phyloP scores from a whole-genome alignment of 2,888 invertebrate species.

The Tetheella fluctuosa region DNA sequence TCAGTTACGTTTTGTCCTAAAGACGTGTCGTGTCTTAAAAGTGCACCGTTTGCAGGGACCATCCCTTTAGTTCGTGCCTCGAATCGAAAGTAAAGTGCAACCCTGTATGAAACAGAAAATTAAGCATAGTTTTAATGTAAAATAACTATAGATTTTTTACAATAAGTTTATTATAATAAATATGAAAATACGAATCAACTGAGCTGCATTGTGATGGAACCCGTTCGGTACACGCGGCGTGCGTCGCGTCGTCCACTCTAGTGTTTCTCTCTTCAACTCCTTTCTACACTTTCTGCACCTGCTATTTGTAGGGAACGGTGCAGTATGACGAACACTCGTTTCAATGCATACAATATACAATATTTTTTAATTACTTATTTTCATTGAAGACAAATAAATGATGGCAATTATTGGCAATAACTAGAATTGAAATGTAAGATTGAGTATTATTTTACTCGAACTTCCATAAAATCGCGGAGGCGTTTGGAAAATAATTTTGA shows the following conservation, averaged over 20 bases:
- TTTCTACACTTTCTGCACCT: slow-evolving; percentile 59
- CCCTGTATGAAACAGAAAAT: slow-evolving; percentile 40
- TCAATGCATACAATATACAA: slow-evolving; percentile 27
- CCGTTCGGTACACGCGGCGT: slow-evolving; percentile 53
- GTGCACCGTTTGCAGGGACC: slow-evolving; percentile 3
- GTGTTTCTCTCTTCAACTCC: slow-evolving; percentile 57
- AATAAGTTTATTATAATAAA: slow-evolving; percentile 73
- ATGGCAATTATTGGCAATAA: slow-evolving; percentile 63
- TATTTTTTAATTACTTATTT: slow-evolving; percentile 30
- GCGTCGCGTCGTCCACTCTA: slow-evolving; percentile 45
- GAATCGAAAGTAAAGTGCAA: slow-evolving; percentile 42
- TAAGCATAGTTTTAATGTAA: slow-evolving; percentile 71
- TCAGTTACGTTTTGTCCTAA: neutral
- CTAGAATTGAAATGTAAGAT: slow-evolving; percentile 42
- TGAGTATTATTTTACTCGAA: slow-evolving; percentile 23
- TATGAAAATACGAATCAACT: slow-evolving; percentile 72
- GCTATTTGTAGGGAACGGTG: slow-evolving; percentile 22
- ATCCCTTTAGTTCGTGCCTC: neutral
- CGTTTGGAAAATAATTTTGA: neutral
- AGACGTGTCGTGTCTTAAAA: neutral
- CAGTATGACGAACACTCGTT: slow-evolving; percentile 11
- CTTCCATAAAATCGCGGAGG: slow-evolving; percentile 7
- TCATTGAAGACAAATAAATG: slow-evolving; percentile 46
- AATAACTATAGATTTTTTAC: slow-evolving; percentile 74
- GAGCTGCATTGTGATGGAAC: slow-evolving; percentile 82